Conservation (phyloP, 2,797 vertebrate species). For the Discoglossus pictus region DNA sequence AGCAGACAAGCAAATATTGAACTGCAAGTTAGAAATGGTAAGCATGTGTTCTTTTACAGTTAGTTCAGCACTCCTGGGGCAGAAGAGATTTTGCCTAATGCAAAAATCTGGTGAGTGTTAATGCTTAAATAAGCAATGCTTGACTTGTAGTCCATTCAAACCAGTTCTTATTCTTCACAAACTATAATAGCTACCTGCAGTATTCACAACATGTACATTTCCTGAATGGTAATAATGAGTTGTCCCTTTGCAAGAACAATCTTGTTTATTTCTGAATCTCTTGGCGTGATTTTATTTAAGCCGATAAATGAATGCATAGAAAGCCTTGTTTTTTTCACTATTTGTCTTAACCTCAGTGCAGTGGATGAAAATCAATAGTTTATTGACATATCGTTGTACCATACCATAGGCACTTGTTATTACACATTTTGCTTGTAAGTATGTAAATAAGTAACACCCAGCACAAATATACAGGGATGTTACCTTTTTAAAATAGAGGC, state of each 20-base stretch:
- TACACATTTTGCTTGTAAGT: constrained; percentile 25
- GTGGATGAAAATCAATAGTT: constrained; percentile 24
- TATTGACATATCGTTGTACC: constrained; percentile 10
- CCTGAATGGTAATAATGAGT: constrained; percentile 11
- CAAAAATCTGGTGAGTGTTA: constrained; percentile 16
- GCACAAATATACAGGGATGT: too few relatives aligned
- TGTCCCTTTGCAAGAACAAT: constrained; percentile 9
- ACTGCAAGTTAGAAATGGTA: background rate
- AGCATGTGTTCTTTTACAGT: constrained; percentile 6
- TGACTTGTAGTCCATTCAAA: background rate
- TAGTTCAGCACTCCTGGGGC: background rate
- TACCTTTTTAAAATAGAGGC: too few relatives aligned
- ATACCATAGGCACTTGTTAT: constrained; percentile 35
- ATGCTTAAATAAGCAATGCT: constrained; percentile 8
- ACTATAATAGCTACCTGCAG: constrained; percentile 16
- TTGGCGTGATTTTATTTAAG: constrained; percentile 21
- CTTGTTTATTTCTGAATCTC: constrained; percentile 6
- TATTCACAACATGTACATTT: constrained; percentile 21
- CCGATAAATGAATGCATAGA: constrained; percentile 35
- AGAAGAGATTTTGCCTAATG: constrained; percentile 5
- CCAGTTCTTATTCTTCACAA: constrained; percentile 1
- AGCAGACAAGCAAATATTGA: background rate
- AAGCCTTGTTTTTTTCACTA: constrained; percentile 18
- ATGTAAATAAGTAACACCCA: too few relatives aligned
- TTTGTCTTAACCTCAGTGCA: constrained; percentile 29